Conservation (phyloP, 2,113 vertebrate genomes). For the Ciconia stormi region DNA sequence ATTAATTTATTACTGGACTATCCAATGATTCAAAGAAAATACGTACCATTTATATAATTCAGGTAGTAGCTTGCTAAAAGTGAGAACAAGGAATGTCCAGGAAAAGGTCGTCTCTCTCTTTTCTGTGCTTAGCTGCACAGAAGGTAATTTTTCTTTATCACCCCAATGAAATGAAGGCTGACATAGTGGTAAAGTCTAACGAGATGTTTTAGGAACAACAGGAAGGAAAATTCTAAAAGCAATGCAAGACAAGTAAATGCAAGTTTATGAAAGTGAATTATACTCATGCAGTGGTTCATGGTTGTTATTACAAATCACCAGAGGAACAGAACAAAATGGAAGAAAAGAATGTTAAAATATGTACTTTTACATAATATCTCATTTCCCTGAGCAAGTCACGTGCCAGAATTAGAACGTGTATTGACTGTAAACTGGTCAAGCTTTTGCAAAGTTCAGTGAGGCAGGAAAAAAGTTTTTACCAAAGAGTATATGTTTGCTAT, state of each 20-base stretch:
- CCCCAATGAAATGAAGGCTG: neutral
- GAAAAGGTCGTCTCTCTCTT: neutral
- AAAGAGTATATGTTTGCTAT: neutral
- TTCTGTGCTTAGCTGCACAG: neutral
- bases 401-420: neutral
- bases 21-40: neutral
- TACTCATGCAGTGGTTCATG: neutral
- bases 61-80: neutral
- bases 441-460: neutral
- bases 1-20: neutral
- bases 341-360: neutral
- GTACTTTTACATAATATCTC: neutral
- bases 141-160: neutral
- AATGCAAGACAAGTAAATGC: neutral
- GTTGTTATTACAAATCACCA: neutral
- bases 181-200: neutral
- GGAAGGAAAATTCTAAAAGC: neutral
- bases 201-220: neutral
- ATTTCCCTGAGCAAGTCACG: neutral
- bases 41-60: neutral
- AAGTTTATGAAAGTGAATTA: neutral
- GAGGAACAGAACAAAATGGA: neutral
- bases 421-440: neutral
- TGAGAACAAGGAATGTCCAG: neutral
- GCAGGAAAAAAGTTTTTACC: neutral